Base-by-base conservation (phyloP, 2,888 invertebrate species). In the Oligia latruncula region DNA sequence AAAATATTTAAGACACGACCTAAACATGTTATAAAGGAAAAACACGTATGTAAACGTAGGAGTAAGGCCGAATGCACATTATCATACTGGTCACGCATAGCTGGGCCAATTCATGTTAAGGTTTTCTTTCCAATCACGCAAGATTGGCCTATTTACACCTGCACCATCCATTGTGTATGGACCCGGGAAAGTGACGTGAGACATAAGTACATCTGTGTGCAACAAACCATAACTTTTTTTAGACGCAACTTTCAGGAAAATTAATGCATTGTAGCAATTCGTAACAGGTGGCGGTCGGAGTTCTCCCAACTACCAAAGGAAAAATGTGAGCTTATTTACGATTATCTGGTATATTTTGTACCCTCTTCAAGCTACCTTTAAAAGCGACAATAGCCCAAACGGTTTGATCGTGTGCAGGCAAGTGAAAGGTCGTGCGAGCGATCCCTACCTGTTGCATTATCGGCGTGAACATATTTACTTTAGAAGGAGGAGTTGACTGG, bases 31-130 rank as follows among this genome's bases (percentile, higher is more conserved):
- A 4, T 60, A 62, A 74, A 87, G 75, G 87, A 66, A 76, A 86
- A 83, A 66, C 75, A 60, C 64, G 52, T 65, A 67, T n/a, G 23
- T 67, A 60, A 74, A 60, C 65, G 70, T 71, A 79, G 74, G 29
- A 71, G 66, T 86, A 83, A 86, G 84, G 80, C 55, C 84, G 23
- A 67, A 55, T 62, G 15, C 35, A 73, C 43, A 87, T 85, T 87
- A 85, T 66, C 68, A 87, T 77, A 87, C 85, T 52, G 58, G 79
- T 80, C 85, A 87, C 80, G 85, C 71, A 62, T 67, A 65, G 40
- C 65, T 82, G 73, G 65, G 73, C 75, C 43, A 79, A 84, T 79
- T 83, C 75, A 79, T 86, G 83, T 85, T 83, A 86, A 85, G 84
- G 83, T 83, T 86, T 71, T 78, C 55, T 72, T 76, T 74, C 66